These are phyloP conservation scores for Schizaphis graminum DNA, from an alignment of 2,888 invertebrate species.

Conservation along the genomic window DNA sequence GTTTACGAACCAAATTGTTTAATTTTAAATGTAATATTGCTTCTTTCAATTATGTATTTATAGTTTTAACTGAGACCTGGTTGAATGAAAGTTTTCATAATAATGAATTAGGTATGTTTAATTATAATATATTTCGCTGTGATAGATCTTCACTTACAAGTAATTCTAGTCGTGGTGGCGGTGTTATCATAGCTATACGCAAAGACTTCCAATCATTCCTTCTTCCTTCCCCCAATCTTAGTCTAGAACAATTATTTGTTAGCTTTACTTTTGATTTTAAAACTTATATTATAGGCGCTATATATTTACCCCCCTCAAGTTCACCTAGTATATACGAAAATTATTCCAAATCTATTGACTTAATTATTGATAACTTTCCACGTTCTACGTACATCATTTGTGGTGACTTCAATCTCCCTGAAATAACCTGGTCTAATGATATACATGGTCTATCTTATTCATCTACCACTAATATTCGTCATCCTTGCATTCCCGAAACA, in stretches of 20 bases:
- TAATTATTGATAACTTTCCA: not conserved
- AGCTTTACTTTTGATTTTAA: not conserved
- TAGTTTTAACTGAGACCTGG: not conserved
- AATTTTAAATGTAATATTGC: not conserved
- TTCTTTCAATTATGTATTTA: not conserved
- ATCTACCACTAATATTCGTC: not conserved
- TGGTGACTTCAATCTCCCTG: not conserved
- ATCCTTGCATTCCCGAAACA: not conserved
- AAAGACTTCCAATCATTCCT: not conserved
- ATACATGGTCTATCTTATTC: not conserved
- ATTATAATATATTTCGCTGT: not conserved
- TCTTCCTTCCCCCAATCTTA: not conserved
- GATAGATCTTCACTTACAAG: not conserved
- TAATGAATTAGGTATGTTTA: not conserved
- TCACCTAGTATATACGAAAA: not conserved
- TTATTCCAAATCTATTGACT: not conserved
- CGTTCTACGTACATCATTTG: not conserved
- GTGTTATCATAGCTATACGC: not conserved
- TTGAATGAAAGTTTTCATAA: not conserved
- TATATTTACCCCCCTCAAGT: not conserved
- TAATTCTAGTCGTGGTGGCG: not conserved
- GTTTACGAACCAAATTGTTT: not conserved
- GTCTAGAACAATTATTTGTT: not conserved
- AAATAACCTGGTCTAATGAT: slow-evolving; percentile 8
- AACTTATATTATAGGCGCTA: not conserved